Evolutionary conservation across 1,140 invertebrate species (phyloP), one percentile per base, ranked within the genome.

Genomic region (Cryptotermes secundus): DNA sequence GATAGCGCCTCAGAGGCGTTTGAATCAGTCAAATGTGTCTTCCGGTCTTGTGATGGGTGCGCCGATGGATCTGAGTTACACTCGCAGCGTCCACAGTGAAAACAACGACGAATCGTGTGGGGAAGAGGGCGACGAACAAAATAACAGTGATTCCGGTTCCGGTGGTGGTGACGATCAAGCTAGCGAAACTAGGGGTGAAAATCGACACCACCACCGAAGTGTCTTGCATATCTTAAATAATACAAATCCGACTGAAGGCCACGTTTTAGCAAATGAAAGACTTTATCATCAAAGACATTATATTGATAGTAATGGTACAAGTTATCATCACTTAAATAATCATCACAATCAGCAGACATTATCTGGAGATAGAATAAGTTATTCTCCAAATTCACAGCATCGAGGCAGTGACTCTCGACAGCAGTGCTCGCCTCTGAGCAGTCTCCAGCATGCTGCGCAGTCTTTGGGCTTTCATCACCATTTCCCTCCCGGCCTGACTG

Each of bases 11-110:
- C 83, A 84, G 31, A 79, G 84, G 19, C 80, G 80, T 26, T 2
- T 81, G 26, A 72, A 72, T 4, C 59, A 72, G 14, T 72, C 59
- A 9, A 83, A 82, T 4, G 72, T 12, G 84, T 84, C 81, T 31
- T 85, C 80, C 83, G 85, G 72, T 83, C 83, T 36, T 81, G 83
- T 45, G 81, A 84, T 79, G 81, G 86, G 59, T 31, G 59, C 59
- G 26, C 59, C 85, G 42, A 82, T 86, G n/a, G 86, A 87, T 31
- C 84, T 83, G 81, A 87, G 86, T 81, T 42, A 42, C 26, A 34
- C 80, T 12, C 53, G 24, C 14, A 31, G n/a, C n/a, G 26, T 31
- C 14, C 4, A 9, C 0, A 72, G 59, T 72, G 26, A 72, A 49
- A 84, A 81, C 38, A n/a, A 72, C n/a, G 59, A 72, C 59, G 59